These are phyloP conservation scores for Centropristis striata DNA, from an alignment of 2,113 vertebrate species.

Conservation along the genomic window DNA sequence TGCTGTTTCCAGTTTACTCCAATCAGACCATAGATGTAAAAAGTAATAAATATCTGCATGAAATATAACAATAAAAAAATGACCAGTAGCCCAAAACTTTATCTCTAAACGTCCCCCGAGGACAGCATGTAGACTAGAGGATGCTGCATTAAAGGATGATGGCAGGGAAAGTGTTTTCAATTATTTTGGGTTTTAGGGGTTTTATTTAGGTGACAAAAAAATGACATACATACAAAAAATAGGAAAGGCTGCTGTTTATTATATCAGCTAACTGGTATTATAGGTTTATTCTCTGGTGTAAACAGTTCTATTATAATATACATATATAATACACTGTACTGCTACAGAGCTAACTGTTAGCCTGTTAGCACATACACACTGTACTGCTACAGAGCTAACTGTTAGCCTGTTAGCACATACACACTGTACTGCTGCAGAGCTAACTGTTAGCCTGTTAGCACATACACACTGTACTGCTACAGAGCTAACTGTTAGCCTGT, in stretches of 20 bases:
- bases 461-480: too few species aligned
- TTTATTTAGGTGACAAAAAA: neutral
- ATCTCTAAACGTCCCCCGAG: neutral
- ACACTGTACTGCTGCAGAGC: too few species aligned
- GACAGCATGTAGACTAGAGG: neutral
- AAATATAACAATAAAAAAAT: neutral
- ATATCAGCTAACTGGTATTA: neutral
- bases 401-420: too few species aligned
- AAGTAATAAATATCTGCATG: neutral
- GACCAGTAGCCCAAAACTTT: neutral
- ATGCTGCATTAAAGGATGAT: neutral
- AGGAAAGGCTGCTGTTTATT: neutral
- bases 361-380: too few species aligned
- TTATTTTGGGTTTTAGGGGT: neutral
- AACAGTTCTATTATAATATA: neutral
- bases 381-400: too few species aligned
- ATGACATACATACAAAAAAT: neutral
- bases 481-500: too few species aligned
- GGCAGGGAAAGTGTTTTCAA: neutral
- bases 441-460: too few species aligned
- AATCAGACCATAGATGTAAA: neutral
- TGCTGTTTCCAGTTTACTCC: neutral
- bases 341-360: too few species aligned
- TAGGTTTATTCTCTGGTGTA: neutral
- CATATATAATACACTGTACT: too few species aligned